Percentiles rank a stretch among this genome's conserved stretches.
These are phyloP conservation scores for Gymnopithys bicolor DNA, from an alignment of 2,797 vertebrate species.

Conservation along the genomic window DNA sequence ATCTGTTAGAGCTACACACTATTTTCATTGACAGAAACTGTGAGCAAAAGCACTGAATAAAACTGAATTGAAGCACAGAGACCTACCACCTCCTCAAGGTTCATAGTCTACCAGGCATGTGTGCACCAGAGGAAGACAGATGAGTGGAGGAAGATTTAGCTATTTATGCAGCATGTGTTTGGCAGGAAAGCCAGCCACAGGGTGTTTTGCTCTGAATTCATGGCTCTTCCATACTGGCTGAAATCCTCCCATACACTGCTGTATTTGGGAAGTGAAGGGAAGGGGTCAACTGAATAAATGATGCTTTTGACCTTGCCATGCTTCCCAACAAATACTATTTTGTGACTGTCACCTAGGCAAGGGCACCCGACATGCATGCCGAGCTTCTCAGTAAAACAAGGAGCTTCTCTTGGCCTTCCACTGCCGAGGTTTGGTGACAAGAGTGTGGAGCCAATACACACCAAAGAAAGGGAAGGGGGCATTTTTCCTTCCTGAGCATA, in stretches of 20 bases:
- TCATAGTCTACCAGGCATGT: rapidly evolving
- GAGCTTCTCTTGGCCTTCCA: not conserved
- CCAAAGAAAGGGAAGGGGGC: not conserved
- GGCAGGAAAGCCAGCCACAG: not conserved
- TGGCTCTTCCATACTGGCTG: not conserved
- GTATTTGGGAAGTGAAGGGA: not conserved
- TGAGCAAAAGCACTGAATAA: not conserved
- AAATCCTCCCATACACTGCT: not conserved
- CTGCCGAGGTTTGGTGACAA: not conserved
- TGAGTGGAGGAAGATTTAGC: not conserved
- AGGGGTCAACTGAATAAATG: rapidly evolving
- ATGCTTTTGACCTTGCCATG: not conserved
- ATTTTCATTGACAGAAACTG: not conserved
- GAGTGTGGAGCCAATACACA: not conserved
- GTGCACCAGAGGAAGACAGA: not conserved
- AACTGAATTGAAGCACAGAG: not conserved
- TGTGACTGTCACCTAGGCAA: not conserved
- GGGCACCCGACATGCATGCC: not conserved
- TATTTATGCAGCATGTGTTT: rapidly evolving
- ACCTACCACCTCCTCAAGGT: not conserved
- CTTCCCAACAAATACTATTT: not conserved
- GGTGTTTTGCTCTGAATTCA: not conserved
- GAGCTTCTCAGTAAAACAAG: not conserved
- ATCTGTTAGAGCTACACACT: not conserved
- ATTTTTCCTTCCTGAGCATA: not conserved